Evolutionary conservation across 2,797 vertebrate genomes (phyloP).

Genomic region (Todus mexicanus): DNA sequence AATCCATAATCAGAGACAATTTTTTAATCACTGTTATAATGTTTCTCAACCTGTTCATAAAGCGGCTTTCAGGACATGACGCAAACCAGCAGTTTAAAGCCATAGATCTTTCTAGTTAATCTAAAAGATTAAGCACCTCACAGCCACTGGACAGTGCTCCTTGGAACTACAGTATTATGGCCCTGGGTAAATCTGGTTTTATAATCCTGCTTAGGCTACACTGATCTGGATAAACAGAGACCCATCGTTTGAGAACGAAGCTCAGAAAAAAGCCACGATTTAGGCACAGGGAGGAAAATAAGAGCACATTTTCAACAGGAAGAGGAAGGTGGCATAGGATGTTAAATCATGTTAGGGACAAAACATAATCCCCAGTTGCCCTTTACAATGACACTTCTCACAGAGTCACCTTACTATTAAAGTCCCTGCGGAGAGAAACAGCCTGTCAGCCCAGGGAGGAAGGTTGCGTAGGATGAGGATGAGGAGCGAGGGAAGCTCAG

Average conservation of each 20-base stretch:
- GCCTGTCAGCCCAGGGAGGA: not conserved
- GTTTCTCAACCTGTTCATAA: conserved; percentile 30
- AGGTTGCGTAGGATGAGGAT: not conserved
- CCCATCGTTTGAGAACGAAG: not conserved
- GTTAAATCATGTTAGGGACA: not conserved
- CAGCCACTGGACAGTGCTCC: conserved; percentile 47
- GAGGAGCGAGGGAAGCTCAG: not conserved
- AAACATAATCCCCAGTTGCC: conserved; percentile 1
- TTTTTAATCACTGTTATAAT: conserved; percentile 57
- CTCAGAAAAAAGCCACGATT: not conserved
- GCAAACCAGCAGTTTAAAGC: conserved; percentile 62
- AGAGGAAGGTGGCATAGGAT: conserved; percentile 28
- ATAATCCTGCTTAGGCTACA: conserved; percentile 69
- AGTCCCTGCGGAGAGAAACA: not conserved
- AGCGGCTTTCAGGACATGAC: conserved; percentile 68
- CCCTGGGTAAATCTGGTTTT: conserved; percentile 61
- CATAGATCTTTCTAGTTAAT: conserved; percentile 67
- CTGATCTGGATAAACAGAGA: conserved; percentile 64
- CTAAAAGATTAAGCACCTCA: conserved; percentile 70
- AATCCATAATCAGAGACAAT: not conserved
- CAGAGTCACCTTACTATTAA: not conserved
- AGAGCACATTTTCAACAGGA: not conserved
- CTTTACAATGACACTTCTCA: not conserved
- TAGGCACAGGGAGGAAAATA: conserved; percentile 14
- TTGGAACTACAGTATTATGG: conserved; percentile 41